phyloP scores from a whole-genome alignment of 2,888 invertebrate species.

The Tetragonula carbonaria region DNA sequence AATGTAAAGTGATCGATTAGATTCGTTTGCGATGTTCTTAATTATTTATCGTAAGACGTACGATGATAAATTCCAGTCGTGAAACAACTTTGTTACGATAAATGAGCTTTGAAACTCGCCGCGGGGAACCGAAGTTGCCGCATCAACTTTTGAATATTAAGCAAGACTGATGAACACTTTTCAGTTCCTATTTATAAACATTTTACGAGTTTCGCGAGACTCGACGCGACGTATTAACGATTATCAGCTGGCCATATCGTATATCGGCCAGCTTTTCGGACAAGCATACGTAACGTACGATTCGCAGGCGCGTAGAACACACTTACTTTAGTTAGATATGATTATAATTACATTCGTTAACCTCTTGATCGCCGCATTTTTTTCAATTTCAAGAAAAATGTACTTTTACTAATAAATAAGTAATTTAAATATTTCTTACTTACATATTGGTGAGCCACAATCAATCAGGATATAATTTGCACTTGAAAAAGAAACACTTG shows the following conservation, averaged over 20 bases:
- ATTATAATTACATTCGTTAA: no score
- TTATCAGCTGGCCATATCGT: neutral
- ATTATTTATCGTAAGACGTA: constrained; percentile 34
- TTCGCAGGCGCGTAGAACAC: no score
- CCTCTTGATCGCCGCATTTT: no score
- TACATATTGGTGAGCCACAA: no score
- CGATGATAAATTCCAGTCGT: constrained; percentile 38
- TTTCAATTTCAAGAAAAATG: no score
- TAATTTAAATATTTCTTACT: no score
- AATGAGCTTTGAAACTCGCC: constrained; percentile 38
- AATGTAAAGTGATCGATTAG: constrained; percentile 14
- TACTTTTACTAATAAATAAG: no score
- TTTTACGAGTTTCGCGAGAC: constrained; percentile 5
- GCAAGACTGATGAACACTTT: constrained; percentile 46
- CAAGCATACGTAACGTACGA: no score
- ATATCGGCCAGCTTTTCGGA: neutral
- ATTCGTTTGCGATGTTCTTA: constrained; percentile 1
- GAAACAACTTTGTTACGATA: constrained; percentile 29
- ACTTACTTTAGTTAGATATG: no score
- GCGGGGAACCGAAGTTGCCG: neutral
- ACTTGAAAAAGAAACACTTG: no score
- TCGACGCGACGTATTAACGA: neutral
- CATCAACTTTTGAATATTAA: constrained; percentile 41
- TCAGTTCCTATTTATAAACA: constrained; percentile 27
- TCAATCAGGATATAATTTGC: no score